Evolutionary conservation across 1,140 invertebrate genomes (phyloP), one percentile per base, ranked within the genome.

Genomic region (Leguminivora glycinivorella): DNA sequence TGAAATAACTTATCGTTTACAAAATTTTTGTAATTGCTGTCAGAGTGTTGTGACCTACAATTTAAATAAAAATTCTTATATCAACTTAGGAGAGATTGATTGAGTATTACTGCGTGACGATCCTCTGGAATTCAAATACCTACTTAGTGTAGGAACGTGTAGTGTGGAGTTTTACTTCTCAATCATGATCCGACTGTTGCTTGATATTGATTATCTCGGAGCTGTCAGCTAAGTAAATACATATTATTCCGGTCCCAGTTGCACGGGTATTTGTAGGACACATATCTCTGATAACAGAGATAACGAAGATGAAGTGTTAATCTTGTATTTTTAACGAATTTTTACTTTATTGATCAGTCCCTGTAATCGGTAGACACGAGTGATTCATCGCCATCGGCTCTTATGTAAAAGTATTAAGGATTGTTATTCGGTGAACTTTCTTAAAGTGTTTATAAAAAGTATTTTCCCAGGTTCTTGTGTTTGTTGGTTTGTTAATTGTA

Each of bases 291-390:
- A 89, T 89, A 89, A 84, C 70, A 72, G 14, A 85, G 88, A 91
- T 91, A 90, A 89, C 84, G 71, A 70, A 88, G 88, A 91, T 88
- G 88, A 91, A 80, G 87, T 85, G 84, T 91, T 90, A 91, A 91
- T 91, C 89, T 90, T 75, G 73, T 75, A 75, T 80, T 85, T 87
- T 90, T 85, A 88, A 87, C 83, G 82, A 90, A 87, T 88, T 90
- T 88, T 87, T 78, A 84, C 79, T 84, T 75, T 80, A 34, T 19
- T 63, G 58, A 63, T 63, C 58, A 63, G 58, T 34, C 26, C n/a
- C 26, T 4, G 58, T 63, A 63, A 63, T 63, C 14, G 58, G 17
- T 31, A 29, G 58, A 29, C 58, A 63, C 6, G 4, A 63, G 1
- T 29, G 58, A 63, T 29, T 29, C 58, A 17, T 29, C 26, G 10